A percentile compares a stretch with the other conserved stretches of the same genome.
Evolutionary conservation across 2,797 vertebrate species (phyloP).

Genomic region (Perodicticus potto): DNA sequence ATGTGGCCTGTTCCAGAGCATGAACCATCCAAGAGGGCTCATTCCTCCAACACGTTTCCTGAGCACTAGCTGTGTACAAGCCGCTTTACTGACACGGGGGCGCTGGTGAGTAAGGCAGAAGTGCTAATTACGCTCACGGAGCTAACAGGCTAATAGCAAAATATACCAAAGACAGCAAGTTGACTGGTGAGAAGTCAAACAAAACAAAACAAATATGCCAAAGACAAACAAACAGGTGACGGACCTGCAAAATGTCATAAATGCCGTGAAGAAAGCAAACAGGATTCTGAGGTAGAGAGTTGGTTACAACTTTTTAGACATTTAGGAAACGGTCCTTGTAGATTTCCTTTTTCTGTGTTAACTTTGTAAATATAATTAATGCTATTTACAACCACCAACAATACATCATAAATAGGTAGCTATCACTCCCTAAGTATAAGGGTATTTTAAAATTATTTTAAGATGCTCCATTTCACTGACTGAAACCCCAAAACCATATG

Average conservation of each 20-base stretch:
- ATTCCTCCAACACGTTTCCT: not conserved
- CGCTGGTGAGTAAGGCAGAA: not conserved
- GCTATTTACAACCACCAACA: not conserved
- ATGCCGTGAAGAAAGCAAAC: not conserved
- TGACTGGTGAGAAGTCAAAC: not conserved
- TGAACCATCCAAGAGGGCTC: accelerated
- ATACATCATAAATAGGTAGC: not conserved
- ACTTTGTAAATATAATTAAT: conserved; percentile 5
- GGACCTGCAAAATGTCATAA: not conserved
- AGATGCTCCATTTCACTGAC: not conserved
- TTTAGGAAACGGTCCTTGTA: not conserved
- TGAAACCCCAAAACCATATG: conserved; percentile 30
- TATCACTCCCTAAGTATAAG: not conserved
- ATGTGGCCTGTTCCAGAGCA: accelerated
- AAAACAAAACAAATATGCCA: not conserved
- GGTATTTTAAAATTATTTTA: not conserved
- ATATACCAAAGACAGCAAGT: not conserved
- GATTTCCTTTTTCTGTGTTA: not conserved
- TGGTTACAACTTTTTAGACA: not conserved
- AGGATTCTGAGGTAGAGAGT: not conserved
- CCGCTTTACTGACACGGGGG: not conserved
- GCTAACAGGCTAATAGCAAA: not conserved
- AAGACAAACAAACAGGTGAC: conserved; percentile 15
- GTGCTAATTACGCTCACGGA: not conserved
- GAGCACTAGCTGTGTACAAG: not conserved